Conservation (phyloP, 2,888 invertebrate genomes). For the Drosophila peninsularis region DNA sequence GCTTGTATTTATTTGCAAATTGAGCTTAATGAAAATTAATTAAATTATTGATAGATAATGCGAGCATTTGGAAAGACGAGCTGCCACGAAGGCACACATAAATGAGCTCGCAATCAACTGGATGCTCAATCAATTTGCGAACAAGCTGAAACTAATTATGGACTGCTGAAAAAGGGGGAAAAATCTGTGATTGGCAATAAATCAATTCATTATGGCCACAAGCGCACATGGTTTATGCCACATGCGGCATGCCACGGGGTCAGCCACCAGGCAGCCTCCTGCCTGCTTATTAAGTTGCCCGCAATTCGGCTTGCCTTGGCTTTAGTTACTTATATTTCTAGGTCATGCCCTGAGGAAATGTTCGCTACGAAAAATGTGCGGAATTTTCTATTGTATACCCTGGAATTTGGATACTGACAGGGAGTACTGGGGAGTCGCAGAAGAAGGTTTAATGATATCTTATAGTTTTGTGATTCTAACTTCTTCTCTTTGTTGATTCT, state of each 20-base stretch:
- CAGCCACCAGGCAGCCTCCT: slow-evolving; percentile 13
- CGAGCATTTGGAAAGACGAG: slow-evolving; percentile 9
- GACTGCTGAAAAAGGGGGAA: slow-evolving; percentile 10
- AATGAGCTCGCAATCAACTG: slow-evolving; percentile 52
- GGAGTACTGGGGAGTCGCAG: no score
- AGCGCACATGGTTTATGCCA: slow-evolving; percentile 28
- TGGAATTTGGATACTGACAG: fast-evolving
- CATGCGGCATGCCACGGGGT: slow-evolving; percentile 29
- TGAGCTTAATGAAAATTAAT: slow-evolving; percentile 57
- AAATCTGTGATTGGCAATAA: slow-evolving; percentile 59
- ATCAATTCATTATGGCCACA: slow-evolving; percentile 67
- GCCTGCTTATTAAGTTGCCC: slow-evolving; percentile 40
- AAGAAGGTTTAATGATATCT: no score
- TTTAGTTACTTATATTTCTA: slow-evolving; percentile 58
- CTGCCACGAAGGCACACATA: slow-evolving; percentile 30
- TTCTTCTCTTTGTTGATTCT: neutral
- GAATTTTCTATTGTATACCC: slow-evolving; percentile 31
- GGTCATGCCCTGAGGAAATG: slow-evolving; percentile 50
- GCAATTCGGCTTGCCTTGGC: slow-evolving; percentile 20
- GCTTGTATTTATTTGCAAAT: slow-evolving; percentile 34
- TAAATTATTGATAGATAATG: slow-evolving; percentile 55
- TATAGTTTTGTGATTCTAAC: neutral
- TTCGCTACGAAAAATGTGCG: slow-evolving; percentile 30
- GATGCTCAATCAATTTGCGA: slow-evolving; percentile 68
- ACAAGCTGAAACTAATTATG: slow-evolving; percentile 68